Evolutionary conservation across 2,797 vertebrate genomes (phyloP), one percentile per base, ranked within the genome.

Genomic region (Enoplosus armatus): DNA sequence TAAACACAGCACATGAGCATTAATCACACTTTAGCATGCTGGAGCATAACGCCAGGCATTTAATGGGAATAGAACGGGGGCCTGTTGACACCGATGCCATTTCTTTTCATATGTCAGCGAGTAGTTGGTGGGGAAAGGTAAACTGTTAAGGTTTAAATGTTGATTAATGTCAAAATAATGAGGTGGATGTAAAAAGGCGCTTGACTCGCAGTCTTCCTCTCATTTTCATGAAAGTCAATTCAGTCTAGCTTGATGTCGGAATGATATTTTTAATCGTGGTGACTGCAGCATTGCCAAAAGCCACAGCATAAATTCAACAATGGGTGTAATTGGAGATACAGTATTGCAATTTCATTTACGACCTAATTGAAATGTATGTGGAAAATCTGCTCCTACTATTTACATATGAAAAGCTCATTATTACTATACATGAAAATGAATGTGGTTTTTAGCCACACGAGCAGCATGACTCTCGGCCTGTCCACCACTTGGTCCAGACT

Each of bases 1-100:
- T 63, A 31, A 84, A 75, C 63, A 62, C 43, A 31, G 37, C 18
- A 45, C 70, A 48, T 26, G 58, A 79, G 53, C 55, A 79, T 85
- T 79, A 75, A 89, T 93, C 58, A 64, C 29, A 58, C 22, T 67
- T 74, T 37, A 24, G 16, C 53, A 41, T n/a, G 26, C 53, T 59
- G 33, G 39, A 43, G 31, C 55, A 62, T 56, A 56, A 69, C 37
- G 62, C 11, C 24, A 31, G 27, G 5, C 22, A 9, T 56, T 74
- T 74, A 64, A 82, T 70, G 45, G 63, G 29, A 63, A 27, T 16
- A 56, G 62, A 76, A 62, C 33, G 1, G 14, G 14, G 7, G 22
- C 11, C 26, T 61, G 27, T 56, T 51, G 47, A 55, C 27, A 50
- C 55, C 37, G 15, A 53, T 58, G 39, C 15, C 3, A 50, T 73